Percentiles rank a stretch among this genome's conserved stretches.
phyloP scores from a whole-genome alignment of 2,113 vertebrate genomes.

The Antechinus stuartii region DNA sequence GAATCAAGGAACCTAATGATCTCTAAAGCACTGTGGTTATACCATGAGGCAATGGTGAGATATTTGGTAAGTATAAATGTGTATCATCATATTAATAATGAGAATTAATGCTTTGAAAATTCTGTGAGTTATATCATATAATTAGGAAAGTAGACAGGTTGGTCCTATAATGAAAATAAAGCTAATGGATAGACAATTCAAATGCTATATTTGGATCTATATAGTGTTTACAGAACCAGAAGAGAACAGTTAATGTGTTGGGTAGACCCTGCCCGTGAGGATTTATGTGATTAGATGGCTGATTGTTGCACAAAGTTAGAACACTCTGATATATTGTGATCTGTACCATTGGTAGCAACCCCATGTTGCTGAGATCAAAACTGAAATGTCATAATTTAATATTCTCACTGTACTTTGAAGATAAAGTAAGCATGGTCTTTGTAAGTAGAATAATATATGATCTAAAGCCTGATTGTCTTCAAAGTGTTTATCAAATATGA shows the following conservation, averaged over 20 bases:
- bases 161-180: neutral
- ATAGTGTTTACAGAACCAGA: neutral
- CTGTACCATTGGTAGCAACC: neutral
- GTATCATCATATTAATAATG: neutral
- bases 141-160: too few relatives aligned
- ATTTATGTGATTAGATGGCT: neutral
- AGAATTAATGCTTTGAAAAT: too few relatives aligned
- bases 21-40: neutral
- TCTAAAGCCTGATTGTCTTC: neutral
- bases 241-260: neutral
- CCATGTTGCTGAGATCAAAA: neutral
- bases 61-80: neutral
- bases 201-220: neutral
- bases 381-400: neutral
- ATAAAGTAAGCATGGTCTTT: neutral
- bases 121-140: too few relatives aligned
- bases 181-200: neutral
- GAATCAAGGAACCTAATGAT: neutral
- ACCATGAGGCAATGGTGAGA: neutral
- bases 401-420: neutral
- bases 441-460: neutral
- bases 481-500: neutral
- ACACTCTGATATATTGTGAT: neutral
- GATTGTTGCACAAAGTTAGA: neutral
- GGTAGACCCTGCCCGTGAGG: neutral